Evolutionary conservation across 2,888 invertebrate genomes (phyloP).

Genomic region (Diploptera punctata): DNA sequence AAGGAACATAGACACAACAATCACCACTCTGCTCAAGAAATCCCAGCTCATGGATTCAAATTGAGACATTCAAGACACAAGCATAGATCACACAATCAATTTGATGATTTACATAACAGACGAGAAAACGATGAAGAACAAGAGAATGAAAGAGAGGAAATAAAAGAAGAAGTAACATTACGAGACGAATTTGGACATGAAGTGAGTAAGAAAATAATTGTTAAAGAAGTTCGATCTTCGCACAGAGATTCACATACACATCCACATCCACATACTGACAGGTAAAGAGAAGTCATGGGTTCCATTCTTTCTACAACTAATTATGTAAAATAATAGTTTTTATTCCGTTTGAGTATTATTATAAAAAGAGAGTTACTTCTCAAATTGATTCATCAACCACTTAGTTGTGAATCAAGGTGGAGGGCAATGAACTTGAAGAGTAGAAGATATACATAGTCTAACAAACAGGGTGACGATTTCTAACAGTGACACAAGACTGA

Average conservation of each 20-base stretch:
- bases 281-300: too few species aligned
- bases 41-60: neutral
- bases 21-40: neutral
- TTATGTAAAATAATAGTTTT: too few species aligned
- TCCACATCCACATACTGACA: too few species aligned
- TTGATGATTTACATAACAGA: neutral
- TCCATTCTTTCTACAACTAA: too few species aligned
- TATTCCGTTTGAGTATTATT: too few species aligned
- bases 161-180: neutral
- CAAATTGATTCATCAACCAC: too few species aligned
- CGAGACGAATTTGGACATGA: conserved; percentile 3
- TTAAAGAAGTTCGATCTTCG: neutral
- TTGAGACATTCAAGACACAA: conserved; percentile 1
- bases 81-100: neutral
- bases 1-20: neutral
- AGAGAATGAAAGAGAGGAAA: neutral
- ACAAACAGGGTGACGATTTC: too few species aligned
- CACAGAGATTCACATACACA: neutral
- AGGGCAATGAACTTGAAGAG: neutral
- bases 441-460: too few species aligned
- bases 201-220: neutral
- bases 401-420: too few species aligned
- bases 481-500: conserved; percentile 22
- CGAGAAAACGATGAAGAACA: neutral
- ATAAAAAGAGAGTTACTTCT: neutral